A percentile compares a stretch with the other conserved stretches of the same genome.
Conservation (phyloP, 2,888 invertebrate genomes). For the Oligia strigilis region DNA sequence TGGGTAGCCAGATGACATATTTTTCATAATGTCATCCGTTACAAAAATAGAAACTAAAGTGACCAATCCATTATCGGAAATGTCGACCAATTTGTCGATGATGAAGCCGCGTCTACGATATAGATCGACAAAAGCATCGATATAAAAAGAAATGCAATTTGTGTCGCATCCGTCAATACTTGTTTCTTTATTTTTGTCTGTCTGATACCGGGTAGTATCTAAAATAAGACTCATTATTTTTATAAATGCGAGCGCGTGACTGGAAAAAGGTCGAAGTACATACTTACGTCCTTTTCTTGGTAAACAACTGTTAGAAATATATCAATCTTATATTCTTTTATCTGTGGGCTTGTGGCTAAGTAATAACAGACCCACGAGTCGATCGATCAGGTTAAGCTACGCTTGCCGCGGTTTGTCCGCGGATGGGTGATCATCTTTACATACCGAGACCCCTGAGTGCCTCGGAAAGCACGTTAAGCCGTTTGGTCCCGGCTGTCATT, state of each 20-base stretch:
- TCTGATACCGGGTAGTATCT: conserved; percentile 16
- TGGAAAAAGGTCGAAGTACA: conserved; percentile 12
- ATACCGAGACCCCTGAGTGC: not conserved
- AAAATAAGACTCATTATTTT: conserved; percentile 37
- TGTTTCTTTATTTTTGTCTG: not conserved
- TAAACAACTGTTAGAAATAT: conserved; percentile 2
- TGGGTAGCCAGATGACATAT: not conserved
- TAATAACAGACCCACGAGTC: not conserved
- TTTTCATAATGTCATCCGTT: conserved; percentile 23
- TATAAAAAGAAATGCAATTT: conserved; percentile 41
- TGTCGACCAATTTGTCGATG: conserved; percentile 48
- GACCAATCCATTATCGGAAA: conserved; percentile 54
- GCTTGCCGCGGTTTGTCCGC: not conserved
- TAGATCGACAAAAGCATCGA: conserved; percentile 32
- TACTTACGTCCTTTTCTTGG: not conserved
- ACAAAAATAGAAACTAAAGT: conserved; percentile 42
- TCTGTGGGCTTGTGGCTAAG: not conserved
- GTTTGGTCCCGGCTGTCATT: not conserved
- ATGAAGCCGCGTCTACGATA: conserved; percentile 20
- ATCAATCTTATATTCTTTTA: not conserved
- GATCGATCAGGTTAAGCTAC: not conserved
- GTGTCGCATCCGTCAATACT: conserved; percentile 19
- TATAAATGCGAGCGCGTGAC: conserved; percentile 23
- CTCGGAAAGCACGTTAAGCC: not conserved
- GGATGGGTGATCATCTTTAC: not conserved